phyloP scores from a whole-genome alignment of 2,797 vertebrate species.

The Antrozous pallidus region DNA sequence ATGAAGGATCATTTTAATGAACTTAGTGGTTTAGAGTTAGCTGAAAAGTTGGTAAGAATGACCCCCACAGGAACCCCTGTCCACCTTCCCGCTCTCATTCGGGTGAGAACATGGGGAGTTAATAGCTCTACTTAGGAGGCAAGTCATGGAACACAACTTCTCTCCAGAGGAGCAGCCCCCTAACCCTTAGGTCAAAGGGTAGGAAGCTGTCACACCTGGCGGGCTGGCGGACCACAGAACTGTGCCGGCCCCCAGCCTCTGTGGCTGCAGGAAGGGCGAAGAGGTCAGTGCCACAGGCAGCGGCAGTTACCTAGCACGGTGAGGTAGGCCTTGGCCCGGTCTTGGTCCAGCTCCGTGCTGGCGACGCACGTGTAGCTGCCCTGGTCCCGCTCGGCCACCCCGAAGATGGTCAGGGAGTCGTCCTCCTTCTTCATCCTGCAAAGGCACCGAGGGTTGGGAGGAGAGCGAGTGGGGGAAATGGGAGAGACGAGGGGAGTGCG shows the following conservation, averaged over 20 bases:
- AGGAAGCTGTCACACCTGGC: rapidly evolving
- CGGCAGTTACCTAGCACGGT: constrained; percentile 90
- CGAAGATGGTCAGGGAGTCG: constrained; percentile 88
- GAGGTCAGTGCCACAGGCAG: background rate
- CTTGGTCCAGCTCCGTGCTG: constrained; percentile 93
- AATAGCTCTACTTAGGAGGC: background rate
- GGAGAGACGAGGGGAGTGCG: rapidly evolving
- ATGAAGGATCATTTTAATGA: background rate
- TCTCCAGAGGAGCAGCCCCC: background rate
- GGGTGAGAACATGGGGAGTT: background rate
- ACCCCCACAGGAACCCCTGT: background rate
- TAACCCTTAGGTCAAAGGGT: background rate
- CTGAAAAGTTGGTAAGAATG: constrained; percentile 14
- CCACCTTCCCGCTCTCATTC: background rate
- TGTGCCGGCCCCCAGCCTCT: rapidly evolving
- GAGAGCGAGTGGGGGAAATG: background rate
- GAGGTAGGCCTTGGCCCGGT: constrained; percentile 92
- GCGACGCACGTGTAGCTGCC: constrained; percentile 93
- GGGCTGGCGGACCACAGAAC: rapidly evolving
- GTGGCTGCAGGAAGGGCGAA: background rate
- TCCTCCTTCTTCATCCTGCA: constrained; percentile 91
- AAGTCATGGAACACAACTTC: background rate
- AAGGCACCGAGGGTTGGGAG: background rate
- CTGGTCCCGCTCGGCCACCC: constrained; percentile 90
- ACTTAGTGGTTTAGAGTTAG: constrained; percentile 47